Conservation (phyloP, 1,140 invertebrate species). For the Goniozus legneri region DNA sequence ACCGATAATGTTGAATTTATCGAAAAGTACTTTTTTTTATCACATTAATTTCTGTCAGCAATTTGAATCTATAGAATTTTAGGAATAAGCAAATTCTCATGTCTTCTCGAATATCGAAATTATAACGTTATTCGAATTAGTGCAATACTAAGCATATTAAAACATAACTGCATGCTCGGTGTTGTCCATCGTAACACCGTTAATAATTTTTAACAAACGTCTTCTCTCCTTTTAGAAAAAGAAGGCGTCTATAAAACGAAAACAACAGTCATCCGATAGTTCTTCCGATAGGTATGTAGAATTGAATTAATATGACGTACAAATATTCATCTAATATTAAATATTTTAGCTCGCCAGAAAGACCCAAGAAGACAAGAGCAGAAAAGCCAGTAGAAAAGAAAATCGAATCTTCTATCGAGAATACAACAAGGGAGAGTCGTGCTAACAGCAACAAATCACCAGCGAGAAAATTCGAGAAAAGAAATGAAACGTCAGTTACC, state of each 20-base stretch:
- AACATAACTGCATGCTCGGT: constrained; percentile 50
- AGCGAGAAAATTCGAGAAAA: constrained; percentile 28
- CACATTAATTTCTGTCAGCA: too few species aligned
- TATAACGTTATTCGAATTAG: too few species aligned
- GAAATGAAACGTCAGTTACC: constrained; percentile 25
- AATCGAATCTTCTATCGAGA: constrained; percentile 26
- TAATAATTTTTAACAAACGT: constrained; percentile 19
- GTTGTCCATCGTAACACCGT: constrained; percentile 29
- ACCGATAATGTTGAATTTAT: background rate
- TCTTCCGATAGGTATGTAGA: constrained; percentile 39
- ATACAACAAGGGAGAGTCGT: constrained; percentile 10
- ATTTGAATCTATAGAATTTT: too few species aligned
- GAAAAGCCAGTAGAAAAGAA: constrained; percentile 30
- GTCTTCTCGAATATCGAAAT: too few species aligned
- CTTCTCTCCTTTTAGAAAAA: constrained; percentile 48
- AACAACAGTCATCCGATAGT: constrained; percentile 42
- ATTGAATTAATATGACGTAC: constrained; percentile 11
- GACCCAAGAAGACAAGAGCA: constrained; percentile 37
- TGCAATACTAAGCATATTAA: too few species aligned
- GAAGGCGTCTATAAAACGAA: constrained; percentile 41
- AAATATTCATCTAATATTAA: constrained; percentile 6
- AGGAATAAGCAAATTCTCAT: too few species aligned
- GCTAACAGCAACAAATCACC: constrained; percentile 29
- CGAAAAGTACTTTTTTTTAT: too few species aligned
- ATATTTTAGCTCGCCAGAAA: constrained; percentile 37